Evolutionary conservation across 2,113 vertebrate species (phyloP), one percentile per base, ranked within the genome.

Genomic region (Corythaeola cristata): DNA sequence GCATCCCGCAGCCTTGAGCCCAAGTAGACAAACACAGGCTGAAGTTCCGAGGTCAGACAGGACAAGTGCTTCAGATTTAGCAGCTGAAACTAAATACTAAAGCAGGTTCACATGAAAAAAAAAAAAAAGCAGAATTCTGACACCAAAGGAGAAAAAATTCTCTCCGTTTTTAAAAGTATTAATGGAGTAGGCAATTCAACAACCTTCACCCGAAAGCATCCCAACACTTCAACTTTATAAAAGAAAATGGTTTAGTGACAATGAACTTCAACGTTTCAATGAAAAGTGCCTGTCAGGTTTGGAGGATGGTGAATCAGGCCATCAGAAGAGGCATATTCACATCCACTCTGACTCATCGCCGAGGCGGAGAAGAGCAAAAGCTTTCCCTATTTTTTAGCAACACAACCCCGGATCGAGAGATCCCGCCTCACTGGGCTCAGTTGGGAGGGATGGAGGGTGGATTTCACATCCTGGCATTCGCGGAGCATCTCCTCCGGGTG

Each of bases 121-220:
- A 15, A 17, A 27, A 28, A 47, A 33, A 39, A 35, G 12, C 47
- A 49, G 75, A 73, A 90, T n/a, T 56, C 59, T 92, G 93, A 87
- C 93, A 93, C 44, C 52, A 52, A 50, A 80, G 49, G 74, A 23
- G 53, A 88, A 85, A 86, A 87, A 62, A 66, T 8, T 9, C 37
- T 81, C 62, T 27, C 15, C 0, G 13, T 74, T 90, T 90, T 93
- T 71, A 80, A 97, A 93, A 96, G 85, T 94, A 86, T 77, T 96
- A 96, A 89, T n/a, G 83, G 94, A 96, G 83, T 33, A 62, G 75
- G 59, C 83, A 90, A 96, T 74, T 79, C 95, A 80, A 62, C 92
- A 96, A 77, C 96, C 84, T 96, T 94, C 93, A 92, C 93, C 94
- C 88, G 3, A 78, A 77, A 91, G 86, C 76, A 95, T 85, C 80